Evolutionary conservation across 37 sponge, comb jelly and placozoan species (phyloP), one percentile per base, ranked within the genome.

Genomic region (Aphrocallistes beatrix): DNA sequence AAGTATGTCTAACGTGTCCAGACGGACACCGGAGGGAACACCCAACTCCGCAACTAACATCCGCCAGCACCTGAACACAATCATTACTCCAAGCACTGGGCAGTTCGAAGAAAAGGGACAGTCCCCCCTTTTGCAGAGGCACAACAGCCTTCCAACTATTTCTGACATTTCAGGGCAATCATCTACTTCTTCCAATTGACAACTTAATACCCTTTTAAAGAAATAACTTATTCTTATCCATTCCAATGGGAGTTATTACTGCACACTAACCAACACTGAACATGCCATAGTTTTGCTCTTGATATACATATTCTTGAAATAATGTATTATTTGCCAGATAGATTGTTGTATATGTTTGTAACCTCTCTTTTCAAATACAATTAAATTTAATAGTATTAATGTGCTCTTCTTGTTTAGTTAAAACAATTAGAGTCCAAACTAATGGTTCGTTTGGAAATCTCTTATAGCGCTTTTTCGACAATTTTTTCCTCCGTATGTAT

Each of bases 291-390:
- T 42, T 42, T 42, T 6, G 13, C 45, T 42, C 6, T 16, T 16
- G 45, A 16, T 60, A 60, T 60, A 60, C 75, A 60, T 60, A 60
- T 60, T 60, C 75, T 60, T 60, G 6, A 60, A 60, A 25, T 32
- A 13, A 25, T 60, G 75, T 60, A 60, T 60, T 25, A 25, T 60
- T 60, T 3, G 8, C 34, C 25, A 60, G 3, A 60, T 60, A 60
- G 21, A 60, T 13, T 60, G 75, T 60, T 60, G 75, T 60, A 60
- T 60, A 60, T 19, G n/a, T 60, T 60, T 60, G 75, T 60, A 60
- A 32, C 8, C n/a, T 13, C 34, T 60, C 25, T 60, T 60, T 60
- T 60, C 75, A 60, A 60, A 60, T 60, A 60, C 17, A 60, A 60
- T 60, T 28, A 60, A 32, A 25, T 21, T 21, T 21, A 21, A 47